These are phyloP conservation scores for Megalurothrips usitatus DNA, from an alignment of 2,888 invertebrate species.

Conservation along the genomic window DNA sequence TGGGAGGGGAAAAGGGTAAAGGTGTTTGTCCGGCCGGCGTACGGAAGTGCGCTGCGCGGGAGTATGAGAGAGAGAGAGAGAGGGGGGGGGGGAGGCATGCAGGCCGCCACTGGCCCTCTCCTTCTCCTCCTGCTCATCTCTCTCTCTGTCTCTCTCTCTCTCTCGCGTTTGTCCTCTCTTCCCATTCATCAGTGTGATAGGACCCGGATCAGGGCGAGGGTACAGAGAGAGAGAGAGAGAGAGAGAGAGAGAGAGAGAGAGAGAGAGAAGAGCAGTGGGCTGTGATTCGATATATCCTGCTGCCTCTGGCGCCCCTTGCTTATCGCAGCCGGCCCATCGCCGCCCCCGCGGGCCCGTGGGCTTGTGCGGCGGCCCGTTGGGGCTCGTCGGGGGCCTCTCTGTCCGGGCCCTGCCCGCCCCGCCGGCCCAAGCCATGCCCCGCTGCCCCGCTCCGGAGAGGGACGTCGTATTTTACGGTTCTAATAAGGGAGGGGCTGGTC, in stretches of 20 bases:
- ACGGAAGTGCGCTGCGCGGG: too few relatives aligned
- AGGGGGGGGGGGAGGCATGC: too few relatives aligned
- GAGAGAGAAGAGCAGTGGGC: neutral
- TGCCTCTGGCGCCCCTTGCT: neutral
- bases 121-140: neutral
- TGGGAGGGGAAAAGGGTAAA: too few relatives aligned
- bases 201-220: neutral
- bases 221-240: neutral
- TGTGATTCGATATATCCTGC: constrained; percentile 1
- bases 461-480: neutral
- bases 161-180: neutral
- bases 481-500: neutral
- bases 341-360: neutral
- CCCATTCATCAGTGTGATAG: neutral
- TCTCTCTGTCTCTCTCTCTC: neutral
- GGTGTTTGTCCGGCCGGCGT: too few relatives aligned
- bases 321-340: neutral
- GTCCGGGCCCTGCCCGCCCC: neutral
- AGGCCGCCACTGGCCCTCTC: neutral
- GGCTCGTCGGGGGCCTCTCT: neutral
- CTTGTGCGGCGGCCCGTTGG: neutral
- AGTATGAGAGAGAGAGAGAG: too few relatives aligned
- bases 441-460: neutral
- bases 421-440: neutral
- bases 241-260: neutral